Evolutionary conservation across 64 coral and sea anemone genomes (phyloP).

Genomic region (Montipora foliosa): DNA sequence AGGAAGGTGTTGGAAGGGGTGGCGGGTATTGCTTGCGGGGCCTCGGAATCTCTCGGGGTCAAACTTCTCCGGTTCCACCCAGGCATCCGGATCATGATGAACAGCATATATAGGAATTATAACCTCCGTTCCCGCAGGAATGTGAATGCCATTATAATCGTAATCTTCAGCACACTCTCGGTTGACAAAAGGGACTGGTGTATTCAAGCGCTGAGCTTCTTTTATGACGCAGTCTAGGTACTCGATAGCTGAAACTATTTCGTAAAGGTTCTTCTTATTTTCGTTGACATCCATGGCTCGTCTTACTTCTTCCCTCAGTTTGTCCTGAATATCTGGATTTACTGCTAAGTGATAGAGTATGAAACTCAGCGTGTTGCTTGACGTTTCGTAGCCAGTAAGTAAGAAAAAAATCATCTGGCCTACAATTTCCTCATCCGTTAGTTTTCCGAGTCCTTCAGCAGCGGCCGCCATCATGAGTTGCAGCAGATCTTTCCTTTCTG

Average conservation of each 20-base stretch:
- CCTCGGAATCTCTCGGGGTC: slow-evolving; percentile 71
- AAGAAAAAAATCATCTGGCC: slow-evolving; percentile 55
- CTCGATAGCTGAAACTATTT: slow-evolving; percentile 48
- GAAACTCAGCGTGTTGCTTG: slow-evolving; percentile 49
- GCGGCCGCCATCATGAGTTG: slow-evolving; percentile 65
- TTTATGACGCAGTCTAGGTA: slow-evolving; percentile 74
- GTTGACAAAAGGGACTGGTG: slow-evolving; percentile 50
- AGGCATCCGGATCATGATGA: slow-evolving; percentile 69
- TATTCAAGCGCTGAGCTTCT: slow-evolving; percentile 54
- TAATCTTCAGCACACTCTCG: slow-evolving; percentile 53
- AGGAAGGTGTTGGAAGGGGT: slow-evolving; percentile 58
- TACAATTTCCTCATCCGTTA: slow-evolving; percentile 62
- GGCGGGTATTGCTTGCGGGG: slow-evolving; percentile 6
- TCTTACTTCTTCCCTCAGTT: slow-evolving; percentile 26
- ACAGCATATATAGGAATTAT: slow-evolving; percentile 61
- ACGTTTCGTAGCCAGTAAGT: slow-evolving; percentile 69
- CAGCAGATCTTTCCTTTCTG: slow-evolving; percentile 52
- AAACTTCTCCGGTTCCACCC: slow-evolving; percentile 66
- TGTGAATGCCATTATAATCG: slow-evolving; percentile 39
- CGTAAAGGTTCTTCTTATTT: slow-evolving; percentile 40
- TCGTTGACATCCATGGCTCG: neutral
- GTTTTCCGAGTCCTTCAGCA: slow-evolving; percentile 27
- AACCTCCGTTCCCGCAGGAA: slow-evolving; percentile 57
- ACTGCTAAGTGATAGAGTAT: slow-evolving; percentile 52
- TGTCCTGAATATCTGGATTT: slow-evolving; percentile 69